Evolutionary conservation across 1,140 invertebrate genomes (phyloP), one percentile per base, ranked within the genome.

Genomic region (Drosophila aff.): DNA sequence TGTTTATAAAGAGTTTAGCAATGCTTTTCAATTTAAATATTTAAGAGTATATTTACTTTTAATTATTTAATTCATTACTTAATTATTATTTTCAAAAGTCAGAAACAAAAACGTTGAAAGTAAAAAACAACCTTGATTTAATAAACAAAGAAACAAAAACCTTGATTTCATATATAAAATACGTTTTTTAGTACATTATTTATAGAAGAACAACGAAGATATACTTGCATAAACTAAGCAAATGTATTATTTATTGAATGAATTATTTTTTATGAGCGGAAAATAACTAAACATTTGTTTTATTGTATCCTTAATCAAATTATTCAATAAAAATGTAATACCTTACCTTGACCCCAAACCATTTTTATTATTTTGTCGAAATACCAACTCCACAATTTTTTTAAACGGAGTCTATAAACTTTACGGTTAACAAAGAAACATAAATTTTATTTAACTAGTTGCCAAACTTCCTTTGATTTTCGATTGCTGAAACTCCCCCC

Each of bases 371-470:
- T 36, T 38, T 55, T 10, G 15, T 16, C 7, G 7, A 16, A 7
- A 23, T 23, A 16, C 21, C 15, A n/a, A 40, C 5, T 40, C 9
- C 2, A 2, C 16, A 8, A 16, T 53, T 23, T 15, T 21, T 15
- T 38, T 1, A 10, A 53, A 10, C 18, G 31, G 9, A 1, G 8
- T 18, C 52, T 2, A 40, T 55, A 40, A 40, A 57, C 53, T 55
- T 55, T 55, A 38, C n/a, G 4, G 15, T 3, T 6, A 57, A 57
- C 21, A 57, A 57, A 57, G 33, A 11, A 21, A 40, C 40, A 57
- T 57, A 40, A 53, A 41, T 28, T 69, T 68, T 23, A 38, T 55
- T 71, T n/a, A 26, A 40, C 33, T 52, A 18, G 67, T 68, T 71
- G 38, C 21, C 52, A 55, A 55, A 55, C 52, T 38, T 38, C 15